A percentile compares a stretch with the other conserved stretches of the same genome.
phyloP scores from a whole-genome alignment of 2,888 invertebrate species.

The Panopea generosa region DNA sequence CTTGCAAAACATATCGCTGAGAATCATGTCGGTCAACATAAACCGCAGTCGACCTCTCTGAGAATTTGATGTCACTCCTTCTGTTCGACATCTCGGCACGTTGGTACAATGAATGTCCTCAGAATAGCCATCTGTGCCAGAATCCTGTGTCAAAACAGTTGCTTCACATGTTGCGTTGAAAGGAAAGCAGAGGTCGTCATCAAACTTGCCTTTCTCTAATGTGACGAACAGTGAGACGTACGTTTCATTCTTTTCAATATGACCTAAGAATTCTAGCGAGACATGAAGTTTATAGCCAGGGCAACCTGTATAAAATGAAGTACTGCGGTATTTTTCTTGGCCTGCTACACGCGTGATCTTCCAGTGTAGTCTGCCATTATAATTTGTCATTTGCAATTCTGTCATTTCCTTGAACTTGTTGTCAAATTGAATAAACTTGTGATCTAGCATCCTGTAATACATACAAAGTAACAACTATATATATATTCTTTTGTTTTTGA shows the following conservation, averaged over 20 bases:
- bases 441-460: conserved; percentile 15
- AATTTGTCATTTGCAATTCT: conserved; percentile 18
- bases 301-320: conserved; percentile 72
- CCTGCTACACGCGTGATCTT: conserved; percentile 31
- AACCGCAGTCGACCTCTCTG: conserved; percentile 45
- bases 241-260: conserved; percentile 52
- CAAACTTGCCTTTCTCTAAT: conserved; percentile 71
- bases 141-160: conserved; percentile 17
- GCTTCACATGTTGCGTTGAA: conserved; percentile 49
- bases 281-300: conserved; percentile 74
- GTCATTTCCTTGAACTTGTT: conserved; percentile 7
- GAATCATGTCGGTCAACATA: conserved; percentile 30
- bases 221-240: conserved; percentile 67
- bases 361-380: conserved; percentile 51
- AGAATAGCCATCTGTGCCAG: neutral
- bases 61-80: conserved; percentile 35
- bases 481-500: too few relatives aligned
- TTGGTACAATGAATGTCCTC: conserved; percentile 35
- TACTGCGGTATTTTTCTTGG: conserved; percentile 54
- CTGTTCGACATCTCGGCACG: conserved; percentile 36
- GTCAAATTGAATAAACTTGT: neutral
- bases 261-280: conserved; percentile 65
- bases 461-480: too few relatives aligned
- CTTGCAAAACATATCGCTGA: conserved; percentile 33
- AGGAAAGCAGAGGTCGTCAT: conserved; percentile 70